Evolutionary conservation across 1,140 invertebrate genomes (phyloP), one percentile per base, ranked within the genome.

Genomic region (Solenopsis fugax): DNA sequence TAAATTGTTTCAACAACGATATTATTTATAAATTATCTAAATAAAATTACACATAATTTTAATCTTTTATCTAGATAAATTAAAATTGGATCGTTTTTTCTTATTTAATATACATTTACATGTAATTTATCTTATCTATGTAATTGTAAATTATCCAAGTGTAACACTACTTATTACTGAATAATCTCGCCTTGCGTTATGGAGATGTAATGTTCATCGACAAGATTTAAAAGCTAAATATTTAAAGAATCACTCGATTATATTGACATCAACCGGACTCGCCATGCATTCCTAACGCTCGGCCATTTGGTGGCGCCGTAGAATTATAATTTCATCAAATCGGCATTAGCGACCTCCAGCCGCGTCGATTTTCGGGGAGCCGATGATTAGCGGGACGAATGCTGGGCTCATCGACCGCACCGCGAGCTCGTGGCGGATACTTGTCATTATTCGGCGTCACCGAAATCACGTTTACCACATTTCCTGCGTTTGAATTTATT

Each of bases 241-340:
- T 91, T 87, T 91, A 89, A 91, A 85, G 85, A 91, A 93, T 92
- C 82, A 81, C 73, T 82, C 90, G 89, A 93, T 93, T 94, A 93
- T 90, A 93, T 93, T 69, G 89, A 91, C 93, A 93, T 93, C 91
- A 93, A 81, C 76, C 75, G 50, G 65, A 54, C 76, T 18, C 34
- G 56, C 58, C 37, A 34, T 45, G 65, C 73, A 86, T 87, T 85
- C 87, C 80, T 92, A 89, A 92, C 85, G 85, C 45, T 76, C 76
- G 60, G 87, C 76, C 89, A 91, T 92, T 93, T 88, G 87, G 65
- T 52, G 65, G 86, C 21, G 67, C 87, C 86, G 37, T 93, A 73
- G 86, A 90, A 93, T 93, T 93, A 93, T 91, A 90, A 92, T 92
- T 93, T 93, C 92, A 93, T 93, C 87, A 92, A 91, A 89, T 78